A percentile compares a stretch with the other conserved stretches of the same genome.
These are phyloP conservation scores for Centropus unirufus DNA, from an alignment of 2,113 vertebrate genomes.

Conservation along the genomic window DNA sequence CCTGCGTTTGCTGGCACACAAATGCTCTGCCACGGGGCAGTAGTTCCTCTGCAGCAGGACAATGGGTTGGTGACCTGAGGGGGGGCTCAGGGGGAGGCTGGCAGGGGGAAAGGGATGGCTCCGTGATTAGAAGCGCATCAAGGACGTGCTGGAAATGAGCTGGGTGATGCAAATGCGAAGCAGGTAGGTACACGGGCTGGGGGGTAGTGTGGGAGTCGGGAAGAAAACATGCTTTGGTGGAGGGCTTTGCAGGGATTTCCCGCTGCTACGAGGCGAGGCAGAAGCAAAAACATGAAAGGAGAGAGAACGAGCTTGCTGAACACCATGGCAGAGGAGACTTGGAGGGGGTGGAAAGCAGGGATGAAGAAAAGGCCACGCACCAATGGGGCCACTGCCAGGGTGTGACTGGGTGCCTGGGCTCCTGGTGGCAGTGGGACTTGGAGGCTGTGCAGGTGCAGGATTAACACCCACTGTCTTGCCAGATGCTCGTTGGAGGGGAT, in stretches of 20 bases:
- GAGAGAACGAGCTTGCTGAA: background rate
- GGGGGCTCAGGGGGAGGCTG: background rate
- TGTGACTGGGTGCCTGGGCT: background rate
- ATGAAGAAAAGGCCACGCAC: background rate
- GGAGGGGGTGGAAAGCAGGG: background rate
- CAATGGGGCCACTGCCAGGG: accelerated
- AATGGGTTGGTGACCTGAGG: background rate
- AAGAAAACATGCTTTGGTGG: background rate
- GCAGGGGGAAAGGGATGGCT: background rate
- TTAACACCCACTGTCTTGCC: background rate
- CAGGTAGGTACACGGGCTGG: background rate
- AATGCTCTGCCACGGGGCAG: background rate
- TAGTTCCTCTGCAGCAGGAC: background rate
- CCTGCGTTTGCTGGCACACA: background rate
- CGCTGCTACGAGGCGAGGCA: accelerated
- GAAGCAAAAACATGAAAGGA: background rate
- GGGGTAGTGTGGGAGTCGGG: background rate
- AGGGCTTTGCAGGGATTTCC: background rate
- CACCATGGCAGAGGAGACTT: background rate
- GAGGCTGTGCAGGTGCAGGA: background rate
- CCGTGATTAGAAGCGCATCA: accelerated
- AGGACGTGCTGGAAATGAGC: background rate
- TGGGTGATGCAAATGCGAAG: accelerated
- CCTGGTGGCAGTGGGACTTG: background rate
- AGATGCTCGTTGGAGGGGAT: background rate